These are phyloP conservation scores for Chloroceryle amazona DNA, from an alignment of 2,797 vertebrate genomes.

Conservation along the genomic window DNA sequence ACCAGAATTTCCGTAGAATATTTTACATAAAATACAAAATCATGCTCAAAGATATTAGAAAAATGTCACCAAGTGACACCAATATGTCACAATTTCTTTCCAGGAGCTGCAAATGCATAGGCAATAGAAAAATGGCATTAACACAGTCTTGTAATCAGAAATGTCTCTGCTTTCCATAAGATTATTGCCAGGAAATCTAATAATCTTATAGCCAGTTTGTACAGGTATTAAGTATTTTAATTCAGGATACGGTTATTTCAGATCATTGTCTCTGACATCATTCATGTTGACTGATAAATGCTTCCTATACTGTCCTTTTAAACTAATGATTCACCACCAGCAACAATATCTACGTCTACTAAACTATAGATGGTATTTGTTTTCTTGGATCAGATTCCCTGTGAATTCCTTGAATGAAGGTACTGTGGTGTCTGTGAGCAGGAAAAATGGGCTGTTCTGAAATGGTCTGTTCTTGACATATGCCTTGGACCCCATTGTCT, in stretches of 20 bases:
- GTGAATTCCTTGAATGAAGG: background rate
- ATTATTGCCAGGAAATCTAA: background rate
- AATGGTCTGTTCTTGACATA: background rate
- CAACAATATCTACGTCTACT: background rate
- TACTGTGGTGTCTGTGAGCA: background rate
- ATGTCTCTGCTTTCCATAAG: background rate
- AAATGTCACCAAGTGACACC: background rate
- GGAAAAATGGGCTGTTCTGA: background rate
- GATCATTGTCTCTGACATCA: background rate
- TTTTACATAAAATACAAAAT: background rate
- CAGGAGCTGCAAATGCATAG: background rate
- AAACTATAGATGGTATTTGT: background rate
- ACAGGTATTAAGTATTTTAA: background rate
- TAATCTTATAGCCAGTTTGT: background rate
- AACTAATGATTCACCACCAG: background rate
- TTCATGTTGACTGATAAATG: background rate
- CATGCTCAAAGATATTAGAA: background rate
- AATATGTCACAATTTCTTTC: background rate
- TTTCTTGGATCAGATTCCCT: background rate
- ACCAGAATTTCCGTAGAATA: background rate
- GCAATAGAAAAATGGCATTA: background rate
- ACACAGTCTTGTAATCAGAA: background rate
- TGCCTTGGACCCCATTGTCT: background rate
- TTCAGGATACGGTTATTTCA: background rate
- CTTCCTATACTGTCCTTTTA: background rate